Base-by-base conservation (phyloP, 2,888 invertebrate species). In the Brenthis daphne region DNA sequence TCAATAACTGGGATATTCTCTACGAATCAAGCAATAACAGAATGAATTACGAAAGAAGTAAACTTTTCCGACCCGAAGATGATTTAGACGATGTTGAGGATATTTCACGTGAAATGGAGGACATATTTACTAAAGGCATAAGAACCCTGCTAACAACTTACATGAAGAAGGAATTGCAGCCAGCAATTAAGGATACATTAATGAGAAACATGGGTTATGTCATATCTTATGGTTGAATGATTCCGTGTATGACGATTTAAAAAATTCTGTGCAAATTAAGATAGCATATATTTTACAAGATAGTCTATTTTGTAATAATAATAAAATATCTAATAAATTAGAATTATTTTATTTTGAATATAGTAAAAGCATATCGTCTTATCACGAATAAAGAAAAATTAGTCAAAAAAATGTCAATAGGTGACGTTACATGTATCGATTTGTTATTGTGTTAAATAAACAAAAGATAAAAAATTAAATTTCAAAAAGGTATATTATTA, bases 181-280 rank as follows among this genome's bases (percentile, higher is more conserved):
- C 97, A 11, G 97, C 97, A 53, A 96, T 97, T 67, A 96, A 96
- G 82, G 97, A 97, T 80, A 97, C 97, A 0, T 89, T 97, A 47
- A 97, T 97, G 97, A 94, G 96, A 73, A 96, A 97, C 82, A 96
- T 97, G 95, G 97, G 97, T 6, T 97, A 97, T 83, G 97, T 96
- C 55, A 94, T 97, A 78, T 97, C 97, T 68, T 97, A 97, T 82
- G 97, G 97, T 71, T 95, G 92, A 85, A 73, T 60, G 48, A 53
- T 57, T 73, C 11, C 14, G 53, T 53, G 48, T 50, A 54, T 13
- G 53, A 33, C 33, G n/a, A 43, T 47, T 53, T 3, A n/a, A 53
- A 20, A 20, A 20, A 53, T 29, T 6, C 14, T 16, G 4, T 37
- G 16, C 20, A 33, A 13, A 20, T 51, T 51, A 37, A 5, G 16